phyloP scores from a whole-genome alignment of 2,113 vertebrate species.

The Elaphurus davidianus region DNA sequence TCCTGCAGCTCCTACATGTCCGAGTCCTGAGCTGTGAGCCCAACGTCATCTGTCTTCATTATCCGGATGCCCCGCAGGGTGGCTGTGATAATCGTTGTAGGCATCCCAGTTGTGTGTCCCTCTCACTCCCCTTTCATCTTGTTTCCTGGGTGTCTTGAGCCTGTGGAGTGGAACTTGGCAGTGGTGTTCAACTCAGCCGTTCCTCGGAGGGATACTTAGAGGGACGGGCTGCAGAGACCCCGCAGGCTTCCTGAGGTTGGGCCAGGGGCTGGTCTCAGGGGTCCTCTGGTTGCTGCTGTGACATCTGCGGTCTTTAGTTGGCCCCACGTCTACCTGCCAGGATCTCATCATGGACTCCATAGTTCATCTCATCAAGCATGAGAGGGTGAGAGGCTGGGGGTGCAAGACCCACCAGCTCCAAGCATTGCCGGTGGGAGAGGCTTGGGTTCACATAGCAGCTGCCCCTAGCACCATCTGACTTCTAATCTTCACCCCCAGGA shows the following conservation, averaged over 20 bases:
- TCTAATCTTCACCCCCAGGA: neutral
- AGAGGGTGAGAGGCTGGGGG: neutral
- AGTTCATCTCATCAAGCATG: neutral
- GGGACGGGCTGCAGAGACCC: neutral
- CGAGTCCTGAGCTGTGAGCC: slow-evolving; percentile 79
- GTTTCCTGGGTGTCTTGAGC: slow-evolving; percentile 52
- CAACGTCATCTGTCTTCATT: slow-evolving; percentile 78
- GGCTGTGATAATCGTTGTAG: slow-evolving; percentile 64
- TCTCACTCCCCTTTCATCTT: neutral
- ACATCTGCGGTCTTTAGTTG: neutral
- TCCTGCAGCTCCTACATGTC: slow-evolving; percentile 28
- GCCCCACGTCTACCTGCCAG: neutral
- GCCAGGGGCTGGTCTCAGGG: neutral
- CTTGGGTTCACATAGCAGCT: neutral
- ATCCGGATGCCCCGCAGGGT: slow-evolving; percentile 69
- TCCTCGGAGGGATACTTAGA: neutral
- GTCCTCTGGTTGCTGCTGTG: neutral
- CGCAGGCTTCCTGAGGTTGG: neutral
- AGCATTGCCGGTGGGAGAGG: neutral
- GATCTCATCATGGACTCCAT: neutral
- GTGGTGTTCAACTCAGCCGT: neutral
- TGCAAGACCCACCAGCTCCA: neutral
- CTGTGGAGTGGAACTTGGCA: neutral
- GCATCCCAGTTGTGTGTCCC: neutral
- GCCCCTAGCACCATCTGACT: neutral